A percentile compares a stretch with the other conserved stretches of the same genome.
phyloP scores from a whole-genome alignment of 2,888 invertebrate genomes.

The Anthophora plumipes region DNA sequence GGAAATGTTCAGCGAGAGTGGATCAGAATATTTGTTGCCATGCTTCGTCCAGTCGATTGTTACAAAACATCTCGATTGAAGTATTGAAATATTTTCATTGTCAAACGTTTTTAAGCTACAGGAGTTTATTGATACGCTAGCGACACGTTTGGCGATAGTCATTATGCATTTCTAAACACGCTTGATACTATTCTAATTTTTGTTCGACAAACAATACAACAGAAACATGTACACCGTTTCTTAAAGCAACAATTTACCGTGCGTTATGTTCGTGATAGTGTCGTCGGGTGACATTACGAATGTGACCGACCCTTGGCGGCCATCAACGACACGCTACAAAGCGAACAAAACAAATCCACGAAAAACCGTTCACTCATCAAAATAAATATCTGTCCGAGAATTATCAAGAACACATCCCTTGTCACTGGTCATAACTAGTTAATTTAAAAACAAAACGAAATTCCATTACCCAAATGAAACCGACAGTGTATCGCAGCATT shows the following conservation, averaged over 20 bases:
- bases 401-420: background rate
- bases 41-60: conserved; percentile 1
- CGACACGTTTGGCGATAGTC: background rate
- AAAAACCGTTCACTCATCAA: background rate
- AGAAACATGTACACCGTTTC: background rate
- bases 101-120: background rate
- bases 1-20: background rate
- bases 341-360: conserved; percentile 19
- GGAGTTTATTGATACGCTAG: background rate
- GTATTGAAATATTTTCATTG: background rate
- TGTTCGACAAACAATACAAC: background rate
- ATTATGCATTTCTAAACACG: background rate
- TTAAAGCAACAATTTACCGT: background rate
- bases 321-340: conserved; percentile 8
- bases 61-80: conserved; percentile 5
- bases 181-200: background rate
- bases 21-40: conserved; percentile 11
- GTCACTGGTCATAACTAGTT: background rate
- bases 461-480: conserved; percentile 15
- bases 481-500: background rate
- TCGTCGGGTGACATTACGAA: conserved; percentile 25
- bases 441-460: background rate
- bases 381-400: conserved; percentile 2
- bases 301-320: conserved; percentile 18
- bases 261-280: conserved; percentile 24